phyloP scores from a whole-genome alignment of 2,888 invertebrate species.

The Drosophila incognita region DNA sequence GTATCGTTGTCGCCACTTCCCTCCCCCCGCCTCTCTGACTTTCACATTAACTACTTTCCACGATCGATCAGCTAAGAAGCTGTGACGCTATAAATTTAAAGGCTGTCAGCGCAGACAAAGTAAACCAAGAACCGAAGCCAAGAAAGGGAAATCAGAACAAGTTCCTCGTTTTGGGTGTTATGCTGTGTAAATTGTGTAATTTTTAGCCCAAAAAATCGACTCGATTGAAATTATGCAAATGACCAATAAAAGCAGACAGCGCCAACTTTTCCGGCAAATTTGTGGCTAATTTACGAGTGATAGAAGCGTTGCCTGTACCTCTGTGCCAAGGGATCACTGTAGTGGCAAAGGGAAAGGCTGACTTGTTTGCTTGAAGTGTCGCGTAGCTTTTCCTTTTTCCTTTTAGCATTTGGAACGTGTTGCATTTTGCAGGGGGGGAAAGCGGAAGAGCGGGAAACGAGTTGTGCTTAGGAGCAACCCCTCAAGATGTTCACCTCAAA shows the following conservation, averaged over 20 bases:
- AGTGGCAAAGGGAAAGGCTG: neutral
- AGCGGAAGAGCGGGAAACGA: slow-evolving; percentile 45
- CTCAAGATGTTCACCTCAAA: slow-evolving; percentile 21
- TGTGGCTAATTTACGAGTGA: slow-evolving; percentile 78
- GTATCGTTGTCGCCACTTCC: slow-evolving; percentile 1
- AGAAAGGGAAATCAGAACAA: slow-evolving; percentile 34
- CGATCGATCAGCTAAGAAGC: slow-evolving; percentile 53
- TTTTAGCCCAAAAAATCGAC: slow-evolving; percentile 56
- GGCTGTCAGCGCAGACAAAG: slow-evolving; percentile 32
- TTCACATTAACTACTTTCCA: slow-evolving; percentile 52
- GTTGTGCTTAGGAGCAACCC: slow-evolving; percentile 47
- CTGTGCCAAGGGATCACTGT: neutral
- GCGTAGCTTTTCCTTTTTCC: neutral
- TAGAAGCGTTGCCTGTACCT: slow-evolving; percentile 35
- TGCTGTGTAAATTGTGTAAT: slow-evolving; percentile 50
- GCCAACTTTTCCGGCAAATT: slow-evolving; percentile 74
- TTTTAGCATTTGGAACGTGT: slow-evolving; percentile 62
- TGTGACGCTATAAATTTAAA: slow-evolving; percentile 59
- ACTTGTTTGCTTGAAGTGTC: slow-evolving; percentile 15
- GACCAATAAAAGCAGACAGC: slow-evolving; percentile 30
- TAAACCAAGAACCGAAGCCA: neutral
- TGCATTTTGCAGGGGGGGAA: slow-evolving; percentile 59
- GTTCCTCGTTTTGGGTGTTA: slow-evolving; percentile 33
- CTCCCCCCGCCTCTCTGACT: slow-evolving; percentile 22
- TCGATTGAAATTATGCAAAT: slow-evolving; percentile 47